Base-by-base conservation (phyloP, 1,140 invertebrate species). In the Dryas iulia region DNA sequence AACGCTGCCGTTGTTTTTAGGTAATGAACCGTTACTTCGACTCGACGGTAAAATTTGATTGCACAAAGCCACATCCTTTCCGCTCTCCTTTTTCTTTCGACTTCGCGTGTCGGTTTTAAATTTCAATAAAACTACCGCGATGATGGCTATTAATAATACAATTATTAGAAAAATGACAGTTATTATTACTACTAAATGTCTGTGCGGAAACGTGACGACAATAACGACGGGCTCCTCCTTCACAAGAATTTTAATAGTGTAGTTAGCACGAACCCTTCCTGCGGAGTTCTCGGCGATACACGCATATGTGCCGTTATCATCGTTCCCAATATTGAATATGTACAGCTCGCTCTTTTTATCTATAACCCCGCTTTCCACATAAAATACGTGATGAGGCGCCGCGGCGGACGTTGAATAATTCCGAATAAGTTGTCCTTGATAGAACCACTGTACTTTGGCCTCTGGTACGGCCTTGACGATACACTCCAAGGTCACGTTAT, bases 211-310 rank as follows among this genome's bases (percentile, higher is more conserved):
- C 8, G 93, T 93, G 1, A 95, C 93, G 53, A 94, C 93, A 31
- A 94, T 93, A 3, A 95, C 93, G 14, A 95, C 92, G 5, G 94
- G 94, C 62, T 95, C 95, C 77, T 95, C 94, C 82, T 95, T 95
- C 23, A 95, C 93, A 24, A 96, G 93, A 18, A 96, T 94, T 65
- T 94, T 92, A 25, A 98, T 93, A 0, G 96, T 96, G 64, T 96
- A 96, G 79, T 97, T 97, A 1, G 95, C 94, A 63, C 94, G 94
- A 0, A 94, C 92, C 59, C 92, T 94, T 12, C 97, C 97, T 0
- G 96, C 97, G 4, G 95, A 94, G 79, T 98, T 98, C 76, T 96
- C 95, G 0, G 96, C 97, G 1, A 95, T 89, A 80, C 97, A 98
- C 0, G 95, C 94, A 79, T 96, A 97, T 3, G 95, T 96, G 2